Base-by-base conservation (phyloP, 2,888 invertebrate genomes). In the Cheilosia scutellata region DNA sequence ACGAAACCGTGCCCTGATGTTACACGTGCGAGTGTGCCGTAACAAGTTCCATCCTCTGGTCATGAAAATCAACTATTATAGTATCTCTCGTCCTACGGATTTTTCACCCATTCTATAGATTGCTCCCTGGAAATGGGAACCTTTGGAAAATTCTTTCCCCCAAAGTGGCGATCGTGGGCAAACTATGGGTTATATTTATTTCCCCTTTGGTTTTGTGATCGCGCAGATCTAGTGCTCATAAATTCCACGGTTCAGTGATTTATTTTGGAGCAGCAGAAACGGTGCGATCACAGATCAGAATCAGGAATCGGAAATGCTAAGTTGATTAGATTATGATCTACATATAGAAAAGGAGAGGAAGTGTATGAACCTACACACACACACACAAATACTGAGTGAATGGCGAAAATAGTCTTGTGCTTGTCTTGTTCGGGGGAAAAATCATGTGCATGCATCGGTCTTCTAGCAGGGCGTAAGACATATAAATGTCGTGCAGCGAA, bases 241-340 rank as follows among this genome's bases (percentile, higher is more conserved):
- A 86, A 86, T 86, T 82, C 58, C 66, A 77, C 66, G 71, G 57
- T 58, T 72, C 82, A 76, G 82, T 86, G 86, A 86, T 86, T 86
- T 86, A 86, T 86, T 86, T 86, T 86, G 72, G 86, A 80, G 86
- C 82, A 80, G 86, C 82, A 86, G 62, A 62, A 65, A 63, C 53
- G 33, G 44, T 47, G 20, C 20, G 78, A 68, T 74, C 65, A 65
- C 75, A 74, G 80, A 77, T 82, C 76, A 55, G 62, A 66, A 76
- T 82, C 86, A 66, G 68, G 37, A 86, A 82, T 86, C 86, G 82
- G 86, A 86, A 82, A 86, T 78, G 86, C 82, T 82, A 82, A 72
- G 72, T 82, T 86, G 86, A 86, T 86, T 86, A 82, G 86, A 86
- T 86, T 86, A 74, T 77, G 82, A 86, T 86, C 86, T 82, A 55